Base-by-base conservation (phyloP, 2,797 vertebrate genomes). In the Orestias chungarensis region DNA sequence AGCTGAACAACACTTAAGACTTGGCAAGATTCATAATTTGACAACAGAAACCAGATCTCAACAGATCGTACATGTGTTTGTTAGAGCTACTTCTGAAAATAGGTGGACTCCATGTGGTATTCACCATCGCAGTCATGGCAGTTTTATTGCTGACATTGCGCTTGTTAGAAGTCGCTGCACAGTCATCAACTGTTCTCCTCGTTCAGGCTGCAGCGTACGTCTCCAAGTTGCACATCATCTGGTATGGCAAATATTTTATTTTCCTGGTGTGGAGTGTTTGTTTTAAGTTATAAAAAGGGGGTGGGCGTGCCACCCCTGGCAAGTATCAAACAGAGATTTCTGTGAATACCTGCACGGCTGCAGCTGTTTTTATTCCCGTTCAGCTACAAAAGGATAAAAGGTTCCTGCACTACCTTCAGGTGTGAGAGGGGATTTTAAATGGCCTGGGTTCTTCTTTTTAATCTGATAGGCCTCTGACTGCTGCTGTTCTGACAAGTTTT, bases 241-340 rank as follows among this genome's bases (percentile, higher is more conserved):
- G 89, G 84, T 84, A 79, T 15, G 73, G 86, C 89, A 94, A 94
- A 94, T 95, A 95, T 95, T 94, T 92, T 88, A 88, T 92, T 92
- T 94, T 92, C 90, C 92, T 89, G 82, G 93, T 89, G 83, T 87
- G 80, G 85, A 11, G 18, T 75, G 92, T 87, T 93, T 94, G 93
- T 85, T 89, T 85, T 87, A 92, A 64, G 91, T 90, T 80, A 88
- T 90, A 87, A 67, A 38, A 67, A 40, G 12, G 8, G n/a, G 86
- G 76, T 70, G 82, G 75, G 79, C 78, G 84, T 79, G 66, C 75
- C 84, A 82, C 85, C 83, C 84, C 91, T 86, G 79, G 68, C 78
- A 61, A 75, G 68, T 77, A 80, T 92, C 88, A 88, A 93, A 91
- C n/a, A n/a, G 81, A 82, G 84, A 82, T 82, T 78, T 90, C 80